Evolutionary conservation across 2,113 vertebrate genomes (phyloP).

Genomic region (Hypanus sabinus): DNA sequence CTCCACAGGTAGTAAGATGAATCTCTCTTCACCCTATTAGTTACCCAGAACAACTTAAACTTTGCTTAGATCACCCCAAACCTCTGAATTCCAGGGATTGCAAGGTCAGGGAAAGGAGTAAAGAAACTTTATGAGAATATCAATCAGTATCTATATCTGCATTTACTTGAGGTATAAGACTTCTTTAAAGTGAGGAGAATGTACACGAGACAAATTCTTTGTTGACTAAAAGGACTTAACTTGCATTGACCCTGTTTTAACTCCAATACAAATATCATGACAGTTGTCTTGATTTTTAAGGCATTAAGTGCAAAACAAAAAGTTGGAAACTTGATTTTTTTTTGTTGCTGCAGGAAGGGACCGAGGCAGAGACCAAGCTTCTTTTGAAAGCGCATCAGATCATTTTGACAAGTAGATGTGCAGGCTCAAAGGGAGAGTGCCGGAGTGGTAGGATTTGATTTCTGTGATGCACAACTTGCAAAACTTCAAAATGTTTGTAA

Average conservation of each 20-base stretch:
- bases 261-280: neutral
- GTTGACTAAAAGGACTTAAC: neutral
- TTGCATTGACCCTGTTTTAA: neutral
- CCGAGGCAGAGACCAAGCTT: neutral
- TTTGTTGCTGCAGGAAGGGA: neutral
- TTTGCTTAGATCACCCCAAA: no score
- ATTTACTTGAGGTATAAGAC: neutral
- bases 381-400: neutral
- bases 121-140: neutral
- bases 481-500: conserved; percentile 23
- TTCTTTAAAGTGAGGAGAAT: neutral
- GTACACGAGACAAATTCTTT: neutral
- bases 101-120: no score
- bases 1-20: no score
- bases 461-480: neutral
- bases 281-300: neutral
- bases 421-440: neutral
- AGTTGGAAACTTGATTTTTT: neutral
- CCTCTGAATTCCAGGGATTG: no score
- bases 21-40: no score
- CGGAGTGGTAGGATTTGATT: neutral
- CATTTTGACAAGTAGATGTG: neutral
- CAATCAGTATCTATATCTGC: neutral
- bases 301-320: neutral
- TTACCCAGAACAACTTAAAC: no score